These are phyloP conservation scores for Ditula angustiorana DNA, from an alignment of 2,888 invertebrate genomes.

Conservation along the genomic window DNA sequence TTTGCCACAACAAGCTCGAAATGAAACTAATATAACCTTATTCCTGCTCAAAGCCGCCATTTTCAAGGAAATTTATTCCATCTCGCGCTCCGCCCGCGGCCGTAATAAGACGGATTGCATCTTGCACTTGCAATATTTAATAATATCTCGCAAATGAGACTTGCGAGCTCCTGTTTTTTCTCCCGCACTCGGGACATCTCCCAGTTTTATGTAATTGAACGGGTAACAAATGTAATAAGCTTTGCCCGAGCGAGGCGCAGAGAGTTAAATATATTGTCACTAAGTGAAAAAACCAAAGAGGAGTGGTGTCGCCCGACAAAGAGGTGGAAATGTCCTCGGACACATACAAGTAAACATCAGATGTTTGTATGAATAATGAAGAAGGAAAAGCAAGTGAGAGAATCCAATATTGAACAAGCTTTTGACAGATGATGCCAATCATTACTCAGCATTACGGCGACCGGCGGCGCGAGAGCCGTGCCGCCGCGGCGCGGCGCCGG, in stretches of 20 bases:
- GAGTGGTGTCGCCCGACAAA: neutral
- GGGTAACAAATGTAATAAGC: slow-evolving; percentile 21
- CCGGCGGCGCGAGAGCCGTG: neutral
- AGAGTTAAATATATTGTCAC: neutral
- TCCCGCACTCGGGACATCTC: neutral
- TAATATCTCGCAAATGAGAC: slow-evolving; percentile 28
- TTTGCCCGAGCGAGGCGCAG: neutral
- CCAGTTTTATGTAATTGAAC: slow-evolving; percentile 16
- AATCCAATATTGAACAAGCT: slow-evolving; percentile 41
- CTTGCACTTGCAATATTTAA: slow-evolving; percentile 37
- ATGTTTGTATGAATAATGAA: slow-evolving; percentile 38
- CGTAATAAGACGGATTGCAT: slow-evolving; percentile 35
- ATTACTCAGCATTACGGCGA: slow-evolving; percentile 38
- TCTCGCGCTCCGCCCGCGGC: slow-evolving; percentile 6
- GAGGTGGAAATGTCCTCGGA: neutral
- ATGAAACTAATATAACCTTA: slow-evolving; percentile 21
- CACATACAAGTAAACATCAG: slow-evolving; percentile 13
- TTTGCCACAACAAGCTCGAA: neutral
- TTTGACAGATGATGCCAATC: slow-evolving; percentile 41
- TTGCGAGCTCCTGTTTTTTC: slow-evolving; percentile 21
- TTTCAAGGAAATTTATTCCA: slow-evolving; percentile 17
- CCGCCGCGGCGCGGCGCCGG: neutral
- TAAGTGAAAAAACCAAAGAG: neutral
- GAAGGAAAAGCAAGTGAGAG: slow-evolving; percentile 35
- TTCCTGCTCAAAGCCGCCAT: slow-evolving; percentile 1